Percentiles rank a stretch among this genome's conserved stretches.
Evolutionary conservation across 2,888 invertebrate genomes (phyloP).

Genomic region (Drosophila melanosoma): DNA sequence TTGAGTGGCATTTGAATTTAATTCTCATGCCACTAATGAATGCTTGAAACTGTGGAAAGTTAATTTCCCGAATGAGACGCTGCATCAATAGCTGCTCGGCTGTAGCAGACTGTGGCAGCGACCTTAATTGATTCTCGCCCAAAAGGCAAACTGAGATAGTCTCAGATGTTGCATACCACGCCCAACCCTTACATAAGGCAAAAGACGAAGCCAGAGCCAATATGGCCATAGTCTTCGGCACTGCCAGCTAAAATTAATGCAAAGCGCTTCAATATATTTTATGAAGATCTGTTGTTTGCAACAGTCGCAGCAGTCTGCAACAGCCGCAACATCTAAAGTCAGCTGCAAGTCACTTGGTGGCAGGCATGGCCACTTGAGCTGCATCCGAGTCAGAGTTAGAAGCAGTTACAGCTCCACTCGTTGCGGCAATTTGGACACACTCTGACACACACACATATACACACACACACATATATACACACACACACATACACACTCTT

Average conservation of each 20-base stretch:
- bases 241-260: constrained; percentile 61
- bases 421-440: constrained; percentile 59
- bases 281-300: constrained; percentile 55
- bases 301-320: constrained; percentile 16
- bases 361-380: constrained; percentile 12
- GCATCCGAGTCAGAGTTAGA: constrained; percentile 20
- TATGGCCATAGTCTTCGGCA: constrained; percentile 36
- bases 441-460: constrained; percentile 4
- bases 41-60: constrained; percentile 15
- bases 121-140: constrained; percentile 60
- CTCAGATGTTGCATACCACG: not conserved
- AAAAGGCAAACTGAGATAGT: constrained; percentile 1
- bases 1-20: constrained; percentile 58
- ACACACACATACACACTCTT: not conserved
- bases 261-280: constrained; percentile 70
- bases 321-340: constrained; percentile 34
- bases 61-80: constrained; percentile 29
- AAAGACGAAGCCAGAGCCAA: constrained; percentile 25
- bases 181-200: constrained; percentile 3
- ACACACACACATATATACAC: not conserved
- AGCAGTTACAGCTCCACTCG: constrained; percentile 43
- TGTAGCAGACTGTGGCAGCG: constrained; percentile 22
- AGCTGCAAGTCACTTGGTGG: constrained; percentile 3
- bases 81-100: constrained; percentile 13
- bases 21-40: constrained; percentile 23